Evolutionary conservation across 30 jellyfish, hydroid and myxozoan species (phyloP).

Genomic region (Turritopsis rubra): DNA sequence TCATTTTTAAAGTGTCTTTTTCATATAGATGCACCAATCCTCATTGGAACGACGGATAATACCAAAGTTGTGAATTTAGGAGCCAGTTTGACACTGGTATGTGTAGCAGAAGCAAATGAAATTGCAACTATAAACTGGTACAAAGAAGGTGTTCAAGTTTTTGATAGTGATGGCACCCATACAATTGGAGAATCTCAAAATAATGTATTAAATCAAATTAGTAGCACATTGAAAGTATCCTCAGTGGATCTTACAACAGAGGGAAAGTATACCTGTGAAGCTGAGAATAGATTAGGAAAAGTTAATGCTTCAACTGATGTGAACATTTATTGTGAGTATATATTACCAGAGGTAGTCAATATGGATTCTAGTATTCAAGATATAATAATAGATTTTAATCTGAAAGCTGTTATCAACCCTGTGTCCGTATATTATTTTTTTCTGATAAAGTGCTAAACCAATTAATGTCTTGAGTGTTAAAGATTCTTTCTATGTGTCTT

Average conservation of each 20-base stretch:
- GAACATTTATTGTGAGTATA: neutral
- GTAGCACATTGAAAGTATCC: slow-evolving; percentile 2
- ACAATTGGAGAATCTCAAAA: neutral
- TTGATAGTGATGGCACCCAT: slow-evolving; percentile 6
- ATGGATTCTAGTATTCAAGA: neutral
- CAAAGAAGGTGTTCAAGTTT: slow-evolving; percentile 7
- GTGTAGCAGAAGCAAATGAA: slow-evolving; percentile 19
- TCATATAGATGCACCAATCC: slow-evolving; percentile 1
- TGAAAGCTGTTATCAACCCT: neutral
- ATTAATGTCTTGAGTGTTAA: slow-evolving; percentile 4
- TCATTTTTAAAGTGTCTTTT: too few relatives aligned
- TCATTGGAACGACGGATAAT: neutral
- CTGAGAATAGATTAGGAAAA: neutral
- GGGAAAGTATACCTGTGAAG: slow-evolving; percentile 13
- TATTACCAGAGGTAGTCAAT: neutral
- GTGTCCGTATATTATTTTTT: neutral
- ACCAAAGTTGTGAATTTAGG: slow-evolving; percentile 1
- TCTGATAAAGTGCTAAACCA: neutral
- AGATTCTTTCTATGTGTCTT: neutral
- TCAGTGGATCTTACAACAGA: neutral
- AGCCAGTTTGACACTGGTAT: neutral
- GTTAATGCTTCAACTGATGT: slow-evolving; percentile 6
- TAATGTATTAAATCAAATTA: neutral
- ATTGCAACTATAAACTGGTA: slow-evolving; percentile 11
- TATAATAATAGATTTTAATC: neutral